Evolutionary conservation across 2,113 vertebrate species (phyloP).

Genomic region (Eptesicus fuscus): DNA sequence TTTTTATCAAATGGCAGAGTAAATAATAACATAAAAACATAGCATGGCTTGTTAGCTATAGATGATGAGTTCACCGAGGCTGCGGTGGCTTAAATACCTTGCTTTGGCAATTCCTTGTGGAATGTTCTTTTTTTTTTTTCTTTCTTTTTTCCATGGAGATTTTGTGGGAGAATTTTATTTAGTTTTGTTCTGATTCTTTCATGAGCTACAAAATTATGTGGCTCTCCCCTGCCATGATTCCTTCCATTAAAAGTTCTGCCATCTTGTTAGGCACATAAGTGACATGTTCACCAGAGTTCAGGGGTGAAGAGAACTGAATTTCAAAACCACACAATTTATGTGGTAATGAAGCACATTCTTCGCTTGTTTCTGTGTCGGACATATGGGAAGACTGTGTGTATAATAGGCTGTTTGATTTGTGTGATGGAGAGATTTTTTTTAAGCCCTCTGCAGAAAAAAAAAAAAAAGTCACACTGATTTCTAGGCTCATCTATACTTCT

Average conservation of each 20-base stretch:
- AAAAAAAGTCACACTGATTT: constrained; percentile 49
- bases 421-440: constrained; percentile 58
- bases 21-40: constrained; percentile 51
- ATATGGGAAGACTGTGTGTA: constrained; percentile 60
- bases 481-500: constrained; percentile 72
- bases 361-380: constrained; percentile 61
- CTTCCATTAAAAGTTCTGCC: constrained; percentile 67
- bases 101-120: constrained; percentile 55
- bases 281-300: constrained; percentile 66
- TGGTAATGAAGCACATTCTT: constrained; percentile 71
- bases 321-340: constrained; percentile 67
- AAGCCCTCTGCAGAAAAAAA: constrained; percentile 42
- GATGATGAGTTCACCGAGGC: constrained; percentile 38
- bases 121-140: not conserved
- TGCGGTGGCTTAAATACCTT: constrained; percentile 40
- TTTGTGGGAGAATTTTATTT: constrained; percentile 53
- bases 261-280: constrained; percentile 57
- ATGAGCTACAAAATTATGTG: constrained; percentile 41
- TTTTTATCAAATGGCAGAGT: constrained; percentile 37
- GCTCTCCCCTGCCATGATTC: not conserved
- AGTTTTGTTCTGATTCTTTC: constrained; percentile 67
- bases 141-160: constrained; percentile 38
- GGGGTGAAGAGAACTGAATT: constrained; percentile 62
- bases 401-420: constrained; percentile 69
- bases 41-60: not conserved